phyloP scores from a whole-genome alignment of 2,113 vertebrate species.

The Pampusana beccarii region DNA sequence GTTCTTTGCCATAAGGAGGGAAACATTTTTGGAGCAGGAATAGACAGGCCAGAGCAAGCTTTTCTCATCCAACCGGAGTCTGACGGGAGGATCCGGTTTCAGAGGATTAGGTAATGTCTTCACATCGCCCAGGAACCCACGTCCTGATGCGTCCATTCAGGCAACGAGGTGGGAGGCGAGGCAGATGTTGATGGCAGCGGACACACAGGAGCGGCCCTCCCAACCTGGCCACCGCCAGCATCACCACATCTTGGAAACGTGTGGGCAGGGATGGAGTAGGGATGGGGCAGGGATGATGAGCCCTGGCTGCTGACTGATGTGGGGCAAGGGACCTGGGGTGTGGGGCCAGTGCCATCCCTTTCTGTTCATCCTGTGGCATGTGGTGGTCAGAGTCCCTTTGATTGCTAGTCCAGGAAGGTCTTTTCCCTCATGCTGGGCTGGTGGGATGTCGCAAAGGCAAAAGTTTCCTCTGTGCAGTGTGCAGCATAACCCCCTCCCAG shows the following conservation, averaged over 20 bases:
- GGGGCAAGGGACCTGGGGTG: background rate
- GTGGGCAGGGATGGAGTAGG: background rate
- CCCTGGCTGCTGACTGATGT: no score
- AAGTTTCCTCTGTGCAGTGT: background rate
- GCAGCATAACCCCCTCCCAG: background rate
- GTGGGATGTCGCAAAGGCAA: accelerated
- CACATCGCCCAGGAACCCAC: background rate
- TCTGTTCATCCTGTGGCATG: background rate
- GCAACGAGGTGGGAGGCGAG: background rate
- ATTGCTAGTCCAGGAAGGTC: background rate
- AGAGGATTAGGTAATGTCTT: constrained; percentile 23
- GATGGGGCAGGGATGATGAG: no score
- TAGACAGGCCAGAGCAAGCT: constrained; percentile 53
- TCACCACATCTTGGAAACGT: accelerated
- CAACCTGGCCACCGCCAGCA: accelerated
- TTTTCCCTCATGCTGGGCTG: background rate
- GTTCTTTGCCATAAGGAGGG: background rate
- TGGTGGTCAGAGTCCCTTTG: accelerated
- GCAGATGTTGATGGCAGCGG: background rate
- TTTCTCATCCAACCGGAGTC: background rate
- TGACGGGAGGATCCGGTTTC: constrained; percentile 32
- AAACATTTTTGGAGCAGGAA: constrained; percentile 3
- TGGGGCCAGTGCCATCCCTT: background rate
- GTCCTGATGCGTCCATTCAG: background rate
- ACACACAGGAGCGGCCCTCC: background rate